These are phyloP conservation scores for Parascotia fuliginaria DNA, from an alignment of 2,888 invertebrate species.

Conservation along the genomic window DNA sequence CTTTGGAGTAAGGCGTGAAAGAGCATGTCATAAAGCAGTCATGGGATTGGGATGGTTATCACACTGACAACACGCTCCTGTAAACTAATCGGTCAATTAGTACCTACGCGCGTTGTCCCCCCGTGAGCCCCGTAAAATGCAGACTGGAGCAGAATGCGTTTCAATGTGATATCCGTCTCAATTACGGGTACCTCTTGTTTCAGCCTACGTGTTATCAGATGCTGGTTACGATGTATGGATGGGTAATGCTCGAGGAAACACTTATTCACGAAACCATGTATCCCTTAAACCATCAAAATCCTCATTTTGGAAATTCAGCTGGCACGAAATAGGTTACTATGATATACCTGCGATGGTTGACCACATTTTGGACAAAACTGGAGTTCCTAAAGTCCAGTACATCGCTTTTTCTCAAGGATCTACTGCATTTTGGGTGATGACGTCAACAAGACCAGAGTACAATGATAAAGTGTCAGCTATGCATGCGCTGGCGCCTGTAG, in stretches of 20 bases:
- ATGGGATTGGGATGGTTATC: no score
- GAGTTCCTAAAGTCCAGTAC: slow-evolving; percentile 86
- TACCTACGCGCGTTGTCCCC: no score
- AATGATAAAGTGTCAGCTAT: slow-evolving; percentile 85
- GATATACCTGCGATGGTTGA: slow-evolving; percentile 92
- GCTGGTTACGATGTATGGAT: slow-evolving; percentile 93
- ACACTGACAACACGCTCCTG: no score
- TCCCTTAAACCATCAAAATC: slow-evolving; percentile 62
- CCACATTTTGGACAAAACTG: slow-evolving; percentile 84
- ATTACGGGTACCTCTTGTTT: slow-evolving; percentile 21
- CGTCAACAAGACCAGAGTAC: slow-evolving; percentile 84
- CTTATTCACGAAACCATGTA: slow-evolving; percentile 88
- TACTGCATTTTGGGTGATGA: slow-evolving; percentile 87
- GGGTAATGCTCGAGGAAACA: slow-evolving; percentile 94
- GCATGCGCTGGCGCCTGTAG: slow-evolving; percentile 87
- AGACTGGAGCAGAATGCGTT: no score
- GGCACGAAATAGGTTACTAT: slow-evolving; percentile 91
- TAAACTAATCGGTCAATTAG: no score
- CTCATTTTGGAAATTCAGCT: slow-evolving; percentile 86
- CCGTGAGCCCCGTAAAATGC: no score
- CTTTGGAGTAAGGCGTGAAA: no score
- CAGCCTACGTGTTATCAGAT: slow-evolving; percentile 89
- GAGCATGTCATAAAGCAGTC: no score
- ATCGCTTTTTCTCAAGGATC: slow-evolving; percentile 91
- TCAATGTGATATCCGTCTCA: no score